A percentile compares a stretch with the other conserved stretches of the same genome.
These are phyloP conservation scores for Micronisus gabar DNA, from an alignment of 2,113 vertebrate species.

Conservation along the genomic window DNA sequence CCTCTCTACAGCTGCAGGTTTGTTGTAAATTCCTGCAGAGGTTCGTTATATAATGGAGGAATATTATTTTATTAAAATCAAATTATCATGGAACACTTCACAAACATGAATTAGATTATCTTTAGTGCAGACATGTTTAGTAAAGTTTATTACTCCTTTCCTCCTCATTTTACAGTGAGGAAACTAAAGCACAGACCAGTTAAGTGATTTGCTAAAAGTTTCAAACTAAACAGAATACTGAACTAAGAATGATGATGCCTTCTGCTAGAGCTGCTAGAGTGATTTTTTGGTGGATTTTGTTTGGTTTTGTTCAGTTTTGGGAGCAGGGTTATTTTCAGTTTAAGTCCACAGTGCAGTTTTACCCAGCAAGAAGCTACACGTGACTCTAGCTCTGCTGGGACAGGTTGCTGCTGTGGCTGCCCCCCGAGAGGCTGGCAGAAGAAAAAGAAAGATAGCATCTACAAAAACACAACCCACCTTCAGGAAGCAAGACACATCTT, in stretches of 20 bases:
- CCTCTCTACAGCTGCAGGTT: background rate
- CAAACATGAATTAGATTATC: constrained; percentile 5
- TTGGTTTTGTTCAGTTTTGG: background rate
- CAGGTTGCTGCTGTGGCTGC: background rate
- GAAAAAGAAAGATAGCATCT: background rate
- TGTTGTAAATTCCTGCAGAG: background rate
- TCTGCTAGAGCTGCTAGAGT: background rate
- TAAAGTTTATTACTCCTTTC: background rate
- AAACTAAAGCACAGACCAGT: background rate
- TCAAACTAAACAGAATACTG: background rate
- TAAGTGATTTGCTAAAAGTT: background rate
- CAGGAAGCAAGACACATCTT: background rate
- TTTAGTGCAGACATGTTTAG: no score
- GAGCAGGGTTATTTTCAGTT: background rate
- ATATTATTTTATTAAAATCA: constrained; percentile 35
- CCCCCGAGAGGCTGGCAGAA: background rate
- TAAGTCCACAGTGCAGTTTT: background rate
- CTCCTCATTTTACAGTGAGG: background rate
- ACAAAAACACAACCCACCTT: background rate
- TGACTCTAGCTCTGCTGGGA: background rate
- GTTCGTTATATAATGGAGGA: background rate
- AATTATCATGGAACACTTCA: constrained; percentile 21
- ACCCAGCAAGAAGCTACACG: background rate
- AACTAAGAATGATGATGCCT: background rate
- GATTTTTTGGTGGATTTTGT: background rate